Evolutionary conservation across 2,113 vertebrate species (phyloP).

Genomic region (Oreochromis niloticus): DNA sequence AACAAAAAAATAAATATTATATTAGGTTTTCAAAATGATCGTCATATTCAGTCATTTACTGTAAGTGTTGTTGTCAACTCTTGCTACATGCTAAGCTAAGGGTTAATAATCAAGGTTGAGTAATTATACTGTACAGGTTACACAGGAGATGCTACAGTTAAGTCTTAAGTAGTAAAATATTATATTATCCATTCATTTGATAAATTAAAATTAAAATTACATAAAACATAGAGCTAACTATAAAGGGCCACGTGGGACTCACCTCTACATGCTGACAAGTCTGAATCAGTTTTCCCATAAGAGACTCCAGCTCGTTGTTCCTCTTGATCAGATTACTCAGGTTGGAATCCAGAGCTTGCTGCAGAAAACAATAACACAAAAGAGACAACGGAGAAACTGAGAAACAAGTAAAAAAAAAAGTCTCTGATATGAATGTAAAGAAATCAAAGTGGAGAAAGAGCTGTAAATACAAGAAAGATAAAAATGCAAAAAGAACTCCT

Average conservation of each 20-base stretch:
- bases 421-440: background rate
- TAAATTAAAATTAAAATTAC: background rate
- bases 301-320: constrained; percentile 92
- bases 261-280: constrained; percentile 96
- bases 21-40: background rate
- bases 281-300: constrained; percentile 93
- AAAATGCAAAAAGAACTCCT: background rate
- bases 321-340: constrained; percentile 91
- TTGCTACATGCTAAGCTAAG: constrained; percentile 8
- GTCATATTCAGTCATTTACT: background rate
- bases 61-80: background rate
- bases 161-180: background rate
- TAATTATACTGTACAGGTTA: background rate
- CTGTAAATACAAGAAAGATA: background rate
- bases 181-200: background rate
- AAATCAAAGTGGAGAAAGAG: background rate
- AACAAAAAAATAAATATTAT: background rate
- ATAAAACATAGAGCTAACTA: background rate
- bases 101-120: background rate
- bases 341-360: constrained; percentile 95
- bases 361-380: constrained; percentile 9
- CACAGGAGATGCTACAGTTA: background rate
- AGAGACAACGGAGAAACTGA: background rate
- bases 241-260: constrained; percentile 52
- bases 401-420: background rate